Evolutionary conservation across 2,888 invertebrate genomes (phyloP).

Genomic region (Netelia virgata): DNA sequence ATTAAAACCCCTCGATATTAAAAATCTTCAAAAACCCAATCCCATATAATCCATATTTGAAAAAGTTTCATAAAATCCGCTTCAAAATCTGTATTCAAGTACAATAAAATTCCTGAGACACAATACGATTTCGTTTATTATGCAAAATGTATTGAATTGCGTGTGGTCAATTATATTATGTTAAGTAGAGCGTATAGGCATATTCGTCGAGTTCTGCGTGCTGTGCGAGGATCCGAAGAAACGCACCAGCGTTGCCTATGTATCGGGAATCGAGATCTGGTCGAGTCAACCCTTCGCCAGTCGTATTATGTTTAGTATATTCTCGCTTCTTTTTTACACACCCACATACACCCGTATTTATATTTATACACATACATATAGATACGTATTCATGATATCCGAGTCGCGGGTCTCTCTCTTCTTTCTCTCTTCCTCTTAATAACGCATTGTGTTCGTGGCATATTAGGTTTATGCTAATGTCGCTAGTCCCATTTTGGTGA

Average conservation of each 20-base stretch:
- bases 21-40: too few relatives aligned
- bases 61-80: too few relatives aligned
- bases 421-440: conserved; percentile 79
- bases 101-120: conserved; percentile 25
- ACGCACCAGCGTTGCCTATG: neutral
- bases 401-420: conserved; percentile 55
- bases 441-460: conserved; percentile 83
- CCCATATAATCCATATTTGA: too few relatives aligned
- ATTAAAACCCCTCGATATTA: too few relatives aligned
- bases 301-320: conserved; percentile 54
- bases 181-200: conserved; percentile 82
- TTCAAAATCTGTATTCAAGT: too few relatives aligned
- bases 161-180: conserved; percentile 85
- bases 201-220: conserved; percentile 67
- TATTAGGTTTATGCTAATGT: conserved; percentile 84
- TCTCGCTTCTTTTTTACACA: conserved; percentile 49
- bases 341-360: neutral
- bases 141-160: conserved; percentile 83
- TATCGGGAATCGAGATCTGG: conserved; percentile 62
- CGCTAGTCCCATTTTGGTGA: conserved; percentile 76
- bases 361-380: conserved; percentile 13
- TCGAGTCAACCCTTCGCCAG: conserved; percentile 55
- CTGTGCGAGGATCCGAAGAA: conserved; percentile 36
- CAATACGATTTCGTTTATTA: conserved; percentile 81
- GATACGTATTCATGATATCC: conserved; percentile 31